Evolutionary conservation across 2,797 vertebrate genomes (phyloP), one percentile per base, ranked within the genome.

Genomic region (Clarias pachynema): DNA sequence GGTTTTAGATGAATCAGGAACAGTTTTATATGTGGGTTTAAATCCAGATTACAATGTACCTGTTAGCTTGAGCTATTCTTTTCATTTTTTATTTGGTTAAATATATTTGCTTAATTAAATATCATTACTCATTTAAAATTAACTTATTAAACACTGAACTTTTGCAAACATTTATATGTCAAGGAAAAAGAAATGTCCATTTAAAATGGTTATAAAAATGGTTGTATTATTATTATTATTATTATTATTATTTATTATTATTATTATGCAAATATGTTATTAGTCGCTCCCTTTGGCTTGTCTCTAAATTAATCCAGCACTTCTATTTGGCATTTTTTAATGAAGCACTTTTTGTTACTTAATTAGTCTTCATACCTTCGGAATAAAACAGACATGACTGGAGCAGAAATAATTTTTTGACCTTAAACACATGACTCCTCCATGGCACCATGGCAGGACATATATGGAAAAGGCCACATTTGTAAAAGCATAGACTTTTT

Each of bases 391-490:
- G 34, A 40, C 8, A 72, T 40, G 22, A 24, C 70, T 73, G 24
- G 24, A 26, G 40, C 14, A 12, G 7, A 53, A 74, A 12, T 24
- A n/a, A 7, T 12, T 29, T 74, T 53, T 56, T 29, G 53, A 18
- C 31, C 16, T 29, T 20, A 5, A 20, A 56, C 26, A 26, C 53
- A 22, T 24, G 74, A 34, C 56, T 59, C 29, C 10, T 78, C 24
- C 24, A 18, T 66, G 34, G 9, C 16, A 65, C 37, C 31, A 44
- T 44, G 14, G 26, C 7, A 14, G n/a, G 49, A 81, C 65, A 24
- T 68, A 81, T 81, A 81, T 57, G 80, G 80, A 81, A 12, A 81
- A 57, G 44, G 26, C 34, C 6, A 22, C 18, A 34, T 49, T 53
- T 22, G 18, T 15, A 69, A 56, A 81, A 68, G 4, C n/a, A 57